phyloP scores from a whole-genome alignment of 2,113 vertebrate species.

The Parotia lawesii region DNA sequence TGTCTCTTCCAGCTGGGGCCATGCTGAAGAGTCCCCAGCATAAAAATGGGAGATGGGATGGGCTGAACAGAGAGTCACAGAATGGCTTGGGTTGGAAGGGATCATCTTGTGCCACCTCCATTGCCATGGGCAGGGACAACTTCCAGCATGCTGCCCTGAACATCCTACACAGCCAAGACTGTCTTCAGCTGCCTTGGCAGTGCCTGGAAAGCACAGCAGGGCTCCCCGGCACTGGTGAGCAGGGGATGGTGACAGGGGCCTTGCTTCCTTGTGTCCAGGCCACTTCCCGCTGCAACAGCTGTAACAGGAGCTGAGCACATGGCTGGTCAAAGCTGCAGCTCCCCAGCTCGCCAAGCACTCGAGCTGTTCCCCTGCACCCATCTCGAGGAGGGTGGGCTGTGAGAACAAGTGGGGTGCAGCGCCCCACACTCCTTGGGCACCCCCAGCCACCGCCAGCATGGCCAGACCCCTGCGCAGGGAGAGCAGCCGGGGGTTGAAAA shows the following conservation, averaged over 20 bases:
- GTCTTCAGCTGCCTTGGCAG: neutral
- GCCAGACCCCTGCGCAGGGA: rapidly evolving
- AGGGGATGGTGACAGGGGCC: rapidly evolving
- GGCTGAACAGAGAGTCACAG: neutral
- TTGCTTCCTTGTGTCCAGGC: rapidly evolving
- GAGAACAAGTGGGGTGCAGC: neutral
- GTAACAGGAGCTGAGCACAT: rapidly evolving
- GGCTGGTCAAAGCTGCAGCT: neutral
- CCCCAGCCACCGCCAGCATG: rapidly evolving
- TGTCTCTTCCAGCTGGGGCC: neutral
- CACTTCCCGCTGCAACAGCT: neutral
- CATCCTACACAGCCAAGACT: neutral
- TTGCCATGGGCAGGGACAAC: neutral
- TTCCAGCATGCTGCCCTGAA: neutral
- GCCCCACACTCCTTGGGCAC: rapidly evolving
- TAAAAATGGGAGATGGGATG: neutral
- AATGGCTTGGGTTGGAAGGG: neutral
- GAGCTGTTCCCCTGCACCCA: neutral
- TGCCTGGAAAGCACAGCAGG: neutral
- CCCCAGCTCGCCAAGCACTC: rapidly evolving
- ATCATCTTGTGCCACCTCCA: neutral
- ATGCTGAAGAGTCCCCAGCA: rapidly evolving
- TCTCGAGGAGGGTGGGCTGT: rapidly evolving
- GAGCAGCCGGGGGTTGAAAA: neutral
- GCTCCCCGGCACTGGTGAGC: neutral